Evolutionary conservation across 2,113 vertebrate genomes (phyloP), one percentile per base, ranked within the genome.

Genomic region (Spizaetus ornatus): DNA sequence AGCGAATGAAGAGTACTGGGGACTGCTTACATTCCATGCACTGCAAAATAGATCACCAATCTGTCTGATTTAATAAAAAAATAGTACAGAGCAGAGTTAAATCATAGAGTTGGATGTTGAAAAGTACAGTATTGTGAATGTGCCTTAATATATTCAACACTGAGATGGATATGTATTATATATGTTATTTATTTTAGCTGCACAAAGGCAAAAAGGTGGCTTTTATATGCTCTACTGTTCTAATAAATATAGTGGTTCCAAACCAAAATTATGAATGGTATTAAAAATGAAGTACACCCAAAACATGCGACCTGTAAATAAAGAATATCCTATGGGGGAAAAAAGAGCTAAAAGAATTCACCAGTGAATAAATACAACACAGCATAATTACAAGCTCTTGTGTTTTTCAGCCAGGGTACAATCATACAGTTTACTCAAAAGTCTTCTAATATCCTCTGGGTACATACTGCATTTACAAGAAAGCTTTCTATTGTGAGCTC

Each of bases 101-200:
- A 96, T 96, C 84, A 93, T 5, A 45, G 55, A 90, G 52, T 26
- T 83, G 73, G 77, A 66, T 73, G 91, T n/a, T 91, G 78, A 83
- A 62, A 97, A 94, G 78, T 55, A 82, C 73, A 93, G 70, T 32
- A 10, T 34, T 62, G 58, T 58, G 88, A 92, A 90, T 69, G 58
- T 77, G 66, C 65, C 66, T 84, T 87, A 95, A 95, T 94, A 93
- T 97, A 97, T 95, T 87, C 94, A 70, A 84, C 78, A 65, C 70
- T 21, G 70, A 87, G 86, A 84, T 61, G 88, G 88, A 80, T 89
- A 87, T 92, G 80, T 86, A 95, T 95, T 95, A 93, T 96, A 94
- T 95, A 97, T 89, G 81, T 93, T 97, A 97, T 97, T 98, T 97
- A 97, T 96, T 94, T 89, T 92, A 96, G 94, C 91, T 94, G 74